phyloP scores from a whole-genome alignment of 2,888 invertebrate genomes.

The Panzeria rudis region DNA sequence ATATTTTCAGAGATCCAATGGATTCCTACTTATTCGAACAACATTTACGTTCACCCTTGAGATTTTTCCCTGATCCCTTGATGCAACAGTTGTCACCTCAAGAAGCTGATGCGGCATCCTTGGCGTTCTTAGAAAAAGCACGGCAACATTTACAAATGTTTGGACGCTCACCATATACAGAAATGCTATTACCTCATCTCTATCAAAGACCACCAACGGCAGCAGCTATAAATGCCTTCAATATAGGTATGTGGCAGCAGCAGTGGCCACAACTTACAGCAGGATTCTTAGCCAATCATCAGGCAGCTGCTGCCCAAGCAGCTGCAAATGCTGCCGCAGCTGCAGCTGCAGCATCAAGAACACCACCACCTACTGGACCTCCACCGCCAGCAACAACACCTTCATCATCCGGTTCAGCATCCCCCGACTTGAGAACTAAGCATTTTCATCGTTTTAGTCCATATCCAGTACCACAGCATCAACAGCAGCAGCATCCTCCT shows the following conservation, averaged over 20 bases:
- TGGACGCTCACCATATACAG: conserved; percentile 83
- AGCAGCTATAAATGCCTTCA: conserved; percentile 82
- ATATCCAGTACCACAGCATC: conserved; percentile 78
- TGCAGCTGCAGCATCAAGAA: conserved; percentile 75
- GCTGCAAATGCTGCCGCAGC: conserved; percentile 79
- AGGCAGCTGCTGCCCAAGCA: conserved; percentile 81
- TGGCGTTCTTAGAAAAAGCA: conserved; percentile 83
- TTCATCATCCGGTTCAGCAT: conserved; percentile 83
- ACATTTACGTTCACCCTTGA: conserved; percentile 82
- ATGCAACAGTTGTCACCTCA: conserved; percentile 83
- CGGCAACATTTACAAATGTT: conserved; percentile 84
- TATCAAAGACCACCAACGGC: conserved; percentile 82
- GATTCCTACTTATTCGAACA: conserved; percentile 83
- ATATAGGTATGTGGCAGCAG: conserved; percentile 84
- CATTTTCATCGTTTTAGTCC: conserved; percentile 81
- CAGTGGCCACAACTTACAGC: conserved; percentile 84
- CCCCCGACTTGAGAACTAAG: conserved; percentile 83
- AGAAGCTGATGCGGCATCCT: conserved; percentile 83
- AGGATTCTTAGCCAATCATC: conserved; percentile 83
- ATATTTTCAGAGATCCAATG: conserved; percentile 82
- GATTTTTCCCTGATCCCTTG: conserved; percentile 83
- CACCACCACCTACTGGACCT: conserved; percentile 77
- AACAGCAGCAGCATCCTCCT: conserved; percentile 76
- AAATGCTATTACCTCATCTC: conserved; percentile 83
- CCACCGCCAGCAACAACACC: conserved; percentile 80